Conservation (phyloP, 2,888 invertebrate genomes). For the Plebejus anna region DNA sequence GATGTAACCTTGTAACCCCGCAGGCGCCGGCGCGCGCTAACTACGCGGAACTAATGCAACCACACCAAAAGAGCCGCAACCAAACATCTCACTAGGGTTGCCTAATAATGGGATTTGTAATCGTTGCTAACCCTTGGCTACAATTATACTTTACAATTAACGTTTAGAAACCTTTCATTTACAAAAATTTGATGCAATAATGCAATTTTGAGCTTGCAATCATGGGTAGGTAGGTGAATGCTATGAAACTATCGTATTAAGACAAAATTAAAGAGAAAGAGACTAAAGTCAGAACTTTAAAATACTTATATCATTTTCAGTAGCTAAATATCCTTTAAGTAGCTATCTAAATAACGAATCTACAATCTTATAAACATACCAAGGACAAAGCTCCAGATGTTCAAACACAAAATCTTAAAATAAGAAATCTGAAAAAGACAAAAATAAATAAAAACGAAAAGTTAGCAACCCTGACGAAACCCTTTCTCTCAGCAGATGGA, state of each 20-base stretch:
- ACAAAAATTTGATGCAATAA: background rate
- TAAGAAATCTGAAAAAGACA: conserved; percentile 3
- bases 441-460: conserved; percentile 25
- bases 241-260: too few relatives aligned
- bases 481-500: conserved; percentile 43
- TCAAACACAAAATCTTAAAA: background rate
- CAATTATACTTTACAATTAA: background rate
- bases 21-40: conserved; percentile 61
- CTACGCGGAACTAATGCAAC: conserved; percentile 72
- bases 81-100: conserved; percentile 45
- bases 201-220: background rate
- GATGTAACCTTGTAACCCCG: conserved; percentile 35
- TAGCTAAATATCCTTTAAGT: too few relatives aligned
- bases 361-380: background rate
- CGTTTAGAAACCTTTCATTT: background rate
- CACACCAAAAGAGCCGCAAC: conserved; percentile 52
- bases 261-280: too few relatives aligned
- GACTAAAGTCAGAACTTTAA: too few relatives aligned
- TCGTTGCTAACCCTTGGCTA: background rate
- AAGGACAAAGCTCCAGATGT: background rate
- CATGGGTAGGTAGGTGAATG: too few relatives aligned
- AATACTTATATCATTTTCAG: too few relatives aligned
- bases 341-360: too few relatives aligned
- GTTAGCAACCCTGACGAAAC: conserved; percentile 37
- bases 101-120: background rate